These are phyloP conservation scores for Idris sp. DNA, from an alignment of 1,140 invertebrate species.

Conservation along the genomic window DNA sequence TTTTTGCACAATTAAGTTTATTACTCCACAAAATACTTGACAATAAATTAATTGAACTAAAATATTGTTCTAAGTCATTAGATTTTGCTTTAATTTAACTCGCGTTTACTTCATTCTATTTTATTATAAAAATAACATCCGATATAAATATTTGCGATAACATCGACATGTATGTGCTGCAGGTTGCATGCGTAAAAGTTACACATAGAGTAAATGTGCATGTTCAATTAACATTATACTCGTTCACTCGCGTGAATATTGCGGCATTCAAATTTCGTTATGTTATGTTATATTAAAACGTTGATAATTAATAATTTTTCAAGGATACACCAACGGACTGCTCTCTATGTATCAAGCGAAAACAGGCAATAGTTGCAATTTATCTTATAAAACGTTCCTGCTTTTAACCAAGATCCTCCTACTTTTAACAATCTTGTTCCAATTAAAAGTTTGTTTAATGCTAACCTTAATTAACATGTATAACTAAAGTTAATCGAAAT, in stretches of 20 bases:
- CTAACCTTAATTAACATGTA: no score
- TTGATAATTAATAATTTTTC: slow-evolving; percentile 45
- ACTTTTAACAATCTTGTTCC: no score
- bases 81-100: slow-evolving; percentile 8
- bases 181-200: slow-evolving; percentile 28
- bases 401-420: no score
- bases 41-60: slow-evolving; percentile 29
- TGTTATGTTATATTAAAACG: slow-evolving; percentile 38
- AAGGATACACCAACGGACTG: no score
- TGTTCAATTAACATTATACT: slow-evolving; percentile 51
- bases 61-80: slow-evolving; percentile 11
- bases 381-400: no score
- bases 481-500: no score
- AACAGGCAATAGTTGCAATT: no score
- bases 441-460: no score
- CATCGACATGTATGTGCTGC: slow-evolving; percentile 41
- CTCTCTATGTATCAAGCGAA: no score
- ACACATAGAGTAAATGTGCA: slow-evolving; percentile 19
- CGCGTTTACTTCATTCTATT: neutral
- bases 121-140: slow-evolving; percentile 31
- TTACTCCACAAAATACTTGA: no score
- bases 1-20: no score
- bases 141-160: slow-evolving; percentile 54
- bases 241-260: slow-evolving; percentile 44
- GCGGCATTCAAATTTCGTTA: slow-evolving; percentile 43